Percentiles rank a stretch among this genome's conserved stretches.
Evolutionary conservation across 1,140 invertebrate genomes (phyloP).

Genomic region (Anastatus disparis): DNA sequence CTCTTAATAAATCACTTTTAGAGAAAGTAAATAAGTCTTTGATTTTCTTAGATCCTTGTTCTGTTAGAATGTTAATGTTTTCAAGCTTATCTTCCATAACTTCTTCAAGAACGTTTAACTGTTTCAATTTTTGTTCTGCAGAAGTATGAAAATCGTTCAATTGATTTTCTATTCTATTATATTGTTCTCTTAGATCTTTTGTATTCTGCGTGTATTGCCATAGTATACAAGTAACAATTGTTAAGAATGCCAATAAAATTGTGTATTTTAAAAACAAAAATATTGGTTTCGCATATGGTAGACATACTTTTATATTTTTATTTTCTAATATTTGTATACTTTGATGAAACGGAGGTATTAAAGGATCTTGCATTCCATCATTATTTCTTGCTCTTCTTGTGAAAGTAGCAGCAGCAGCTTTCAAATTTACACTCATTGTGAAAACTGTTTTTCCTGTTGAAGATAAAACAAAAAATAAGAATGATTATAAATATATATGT

Average conservation of each 20-base stretch:
- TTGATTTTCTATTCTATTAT: background rate
- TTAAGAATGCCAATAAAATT: slow-evolving; percentile 2
- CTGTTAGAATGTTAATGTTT: slow-evolving; percentile 15
- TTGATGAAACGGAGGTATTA: no score
- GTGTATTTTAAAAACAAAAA: slow-evolving; percentile 24
- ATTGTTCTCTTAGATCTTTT: slow-evolving; percentile 1
- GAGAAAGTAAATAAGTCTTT: slow-evolving; percentile 28
- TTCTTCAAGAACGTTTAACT: slow-evolving; percentile 10
- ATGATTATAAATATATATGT: no score
- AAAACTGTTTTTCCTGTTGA: no score
- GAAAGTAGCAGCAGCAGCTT: no score
- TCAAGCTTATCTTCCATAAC: slow-evolving; percentile 3
- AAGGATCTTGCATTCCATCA: no score
- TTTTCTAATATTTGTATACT: no score
- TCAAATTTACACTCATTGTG: no score
- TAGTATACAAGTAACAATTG: slow-evolving; percentile 7
- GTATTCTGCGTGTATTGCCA: slow-evolving; percentile 9
- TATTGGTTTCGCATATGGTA: no score
- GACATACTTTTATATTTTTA: no score
- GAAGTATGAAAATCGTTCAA: slow-evolving; percentile 8
- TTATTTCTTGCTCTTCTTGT: no score
- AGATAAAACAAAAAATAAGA: no score
- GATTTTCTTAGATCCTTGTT: background rate
- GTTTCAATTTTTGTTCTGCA: slow-evolving; percentile 6
- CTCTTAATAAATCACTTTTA: slow-evolving; percentile 26